A percentile compares a stretch with the other conserved stretches of the same genome.
Evolutionary conservation across 2,888 invertebrate species (phyloP).

Genomic region (Podabrus alpinus): DNA sequence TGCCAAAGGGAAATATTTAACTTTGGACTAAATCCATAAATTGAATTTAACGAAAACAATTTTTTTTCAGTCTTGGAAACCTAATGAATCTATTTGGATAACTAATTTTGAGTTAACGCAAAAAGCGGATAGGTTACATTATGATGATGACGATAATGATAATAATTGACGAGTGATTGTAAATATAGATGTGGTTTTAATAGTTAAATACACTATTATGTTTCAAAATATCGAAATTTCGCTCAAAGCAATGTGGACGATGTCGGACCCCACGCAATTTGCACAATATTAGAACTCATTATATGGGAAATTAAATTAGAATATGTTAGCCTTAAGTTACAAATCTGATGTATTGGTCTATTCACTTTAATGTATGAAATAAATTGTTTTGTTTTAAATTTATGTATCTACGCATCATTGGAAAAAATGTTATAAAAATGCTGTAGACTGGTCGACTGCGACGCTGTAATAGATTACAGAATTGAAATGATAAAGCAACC

Average conservation of each 20-base stretch:
- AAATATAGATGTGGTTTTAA: neutral
- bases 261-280: slow-evolving; percentile 46
- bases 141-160: neutral
- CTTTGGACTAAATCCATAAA: neutral
- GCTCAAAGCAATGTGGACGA: slow-evolving; percentile 42
- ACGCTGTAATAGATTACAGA: neutral
- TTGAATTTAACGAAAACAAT: neutral
- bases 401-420: neutral
- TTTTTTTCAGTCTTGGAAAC: neutral
- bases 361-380: slow-evolving; percentile 17
- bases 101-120: neutral
- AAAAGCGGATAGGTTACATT: neutral
- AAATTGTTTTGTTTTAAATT: slow-evolving; percentile 9
- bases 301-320: slow-evolving; percentile 48
- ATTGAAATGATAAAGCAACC: neutral
- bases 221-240: slow-evolving; percentile 34
- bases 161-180: neutral
- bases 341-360: slow-evolving; percentile 40
- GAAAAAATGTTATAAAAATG: neutral
- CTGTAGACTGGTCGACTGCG: neutral
- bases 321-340: slow-evolving; percentile 44
- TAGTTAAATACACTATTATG: slow-evolving; percentile 20
- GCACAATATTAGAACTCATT: slow-evolving; percentile 48
- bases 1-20: neutral
- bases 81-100: neutral